Conservation (phyloP, 2,888 invertebrate genomes). For the Perithous albicinctus region DNA sequence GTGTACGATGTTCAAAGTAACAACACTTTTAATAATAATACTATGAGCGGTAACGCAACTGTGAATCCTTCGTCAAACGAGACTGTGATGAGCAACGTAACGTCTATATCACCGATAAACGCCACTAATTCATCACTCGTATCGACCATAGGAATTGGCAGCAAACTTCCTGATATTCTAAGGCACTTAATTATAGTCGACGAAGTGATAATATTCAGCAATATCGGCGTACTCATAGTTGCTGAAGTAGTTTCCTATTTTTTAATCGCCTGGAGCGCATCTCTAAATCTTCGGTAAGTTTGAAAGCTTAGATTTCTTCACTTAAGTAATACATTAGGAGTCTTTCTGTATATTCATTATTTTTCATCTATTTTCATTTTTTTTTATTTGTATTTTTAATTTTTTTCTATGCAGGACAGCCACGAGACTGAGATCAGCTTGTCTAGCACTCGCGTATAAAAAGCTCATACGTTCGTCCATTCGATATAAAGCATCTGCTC, state of each 20-base stretch:
- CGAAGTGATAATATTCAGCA: slow-evolving; percentile 72
- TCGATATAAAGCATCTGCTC: slow-evolving; percentile 73
- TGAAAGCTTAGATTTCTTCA: not conserved
- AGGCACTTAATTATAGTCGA: slow-evolving; percentile 68
- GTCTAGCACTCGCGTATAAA: slow-evolving; percentile 79
- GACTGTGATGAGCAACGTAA: slow-evolving; percentile 4
- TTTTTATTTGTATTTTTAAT: slow-evolving; percentile 15
- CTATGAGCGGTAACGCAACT: slow-evolving; percentile 36
- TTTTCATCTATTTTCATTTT: not conserved
- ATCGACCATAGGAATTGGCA: slow-evolving; percentile 30
- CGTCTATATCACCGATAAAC: slow-evolving; percentile 1
- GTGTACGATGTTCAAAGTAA: slow-evolving; percentile 50
- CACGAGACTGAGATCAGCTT: slow-evolving; percentile 79
- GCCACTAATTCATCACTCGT: slow-evolving; percentile 23
- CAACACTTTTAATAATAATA: slow-evolving; percentile 21
- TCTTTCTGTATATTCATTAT: slow-evolving; percentile 7
- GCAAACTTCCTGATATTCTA: slow-evolving; percentile 55
- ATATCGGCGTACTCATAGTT: slow-evolving; percentile 70
- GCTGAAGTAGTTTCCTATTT: slow-evolving; percentile 73
- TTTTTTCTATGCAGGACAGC: slow-evolving; percentile 76
- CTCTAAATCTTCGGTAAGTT: slow-evolving; percentile 76
- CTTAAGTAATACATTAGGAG: not conserved
- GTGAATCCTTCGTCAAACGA: slow-evolving; percentile 22
- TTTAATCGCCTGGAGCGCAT: slow-evolving; percentile 75
- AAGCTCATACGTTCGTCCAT: slow-evolving; percentile 78